Percentiles rank a stretch among this genome's conserved stretches.
phyloP scores from a whole-genome alignment of 2,888 invertebrate species.

The Notodonta ziczac region DNA sequence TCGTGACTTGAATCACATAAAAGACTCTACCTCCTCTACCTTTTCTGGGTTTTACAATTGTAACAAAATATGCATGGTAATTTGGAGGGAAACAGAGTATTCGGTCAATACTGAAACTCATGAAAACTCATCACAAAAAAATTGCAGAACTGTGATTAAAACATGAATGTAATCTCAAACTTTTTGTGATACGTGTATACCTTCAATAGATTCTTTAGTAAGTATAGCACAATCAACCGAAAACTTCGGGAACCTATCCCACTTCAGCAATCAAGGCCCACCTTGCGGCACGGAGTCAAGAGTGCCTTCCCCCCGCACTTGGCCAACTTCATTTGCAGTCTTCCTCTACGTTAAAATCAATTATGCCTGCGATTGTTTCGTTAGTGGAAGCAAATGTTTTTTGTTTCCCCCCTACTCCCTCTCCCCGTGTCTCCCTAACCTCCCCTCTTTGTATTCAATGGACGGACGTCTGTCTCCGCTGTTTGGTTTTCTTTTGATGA shows the following conservation, averaged over 20 bases:
- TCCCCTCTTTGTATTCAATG: conserved; percentile 72
- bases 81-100: no score
- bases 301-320: conserved; percentile 33
- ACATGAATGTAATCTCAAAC: no score
- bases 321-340: conserved; percentile 72
- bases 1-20: no score
- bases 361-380: conserved; percentile 83
- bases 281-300: conserved; percentile 24
- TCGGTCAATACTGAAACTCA: background rate
- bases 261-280: conserved; percentile 15
- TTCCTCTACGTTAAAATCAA: conserved; percentile 78
- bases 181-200: no score
- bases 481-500: conserved; percentile 83
- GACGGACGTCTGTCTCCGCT: conserved; percentile 65
- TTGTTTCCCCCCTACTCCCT: conserved; percentile 47
- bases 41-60: background rate
- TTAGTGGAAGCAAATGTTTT: conserved; percentile 78
- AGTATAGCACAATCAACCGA: no score
- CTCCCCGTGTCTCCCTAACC: conserved; percentile 19
- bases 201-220: no score
- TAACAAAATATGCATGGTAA: no score
- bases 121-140: background rate
- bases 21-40: no score
- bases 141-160: no score
- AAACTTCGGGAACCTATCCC: background rate